phyloP scores from a whole-genome alignment of 2,113 vertebrate genomes.

The Boleophthalmus pectinirostris region DNA sequence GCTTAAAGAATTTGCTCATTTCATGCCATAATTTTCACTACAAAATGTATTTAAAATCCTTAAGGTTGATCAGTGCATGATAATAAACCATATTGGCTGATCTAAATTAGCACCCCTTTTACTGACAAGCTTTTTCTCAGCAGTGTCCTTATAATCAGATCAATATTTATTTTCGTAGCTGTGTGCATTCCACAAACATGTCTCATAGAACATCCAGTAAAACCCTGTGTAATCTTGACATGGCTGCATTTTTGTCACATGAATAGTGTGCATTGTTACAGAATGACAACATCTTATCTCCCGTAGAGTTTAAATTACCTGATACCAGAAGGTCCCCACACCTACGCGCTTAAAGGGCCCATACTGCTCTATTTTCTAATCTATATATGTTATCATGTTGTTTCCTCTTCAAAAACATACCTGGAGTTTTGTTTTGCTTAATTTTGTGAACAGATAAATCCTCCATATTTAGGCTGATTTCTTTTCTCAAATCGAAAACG shows the following conservation, averaged over 20 bases:
- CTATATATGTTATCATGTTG: too few species aligned
- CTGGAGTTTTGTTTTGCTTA: too few species aligned
- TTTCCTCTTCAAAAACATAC: too few species aligned
- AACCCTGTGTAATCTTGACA: constrained; percentile 11
- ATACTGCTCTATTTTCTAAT: neutral
- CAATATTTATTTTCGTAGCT: constrained; percentile 2
- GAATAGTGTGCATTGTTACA: neutral
- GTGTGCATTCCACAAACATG: constrained; percentile 28
- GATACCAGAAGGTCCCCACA: constrained; percentile 29
- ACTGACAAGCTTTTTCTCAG: neutral
- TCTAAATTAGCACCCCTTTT: neutral
- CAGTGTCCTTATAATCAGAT: constrained; percentile 16
- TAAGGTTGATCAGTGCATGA: neutral
- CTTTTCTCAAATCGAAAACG: too few species aligned
- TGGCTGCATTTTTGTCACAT: constrained; percentile 39
- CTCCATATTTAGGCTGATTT: too few species aligned
- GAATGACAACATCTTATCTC: constrained; percentile 38
- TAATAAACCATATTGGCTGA: neutral
- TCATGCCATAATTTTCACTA: neutral
- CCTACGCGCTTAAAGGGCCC: constrained; percentile 2
- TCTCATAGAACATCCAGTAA: neutral
- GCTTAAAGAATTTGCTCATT: neutral
- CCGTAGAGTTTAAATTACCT: neutral
- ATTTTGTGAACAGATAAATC: too few species aligned
- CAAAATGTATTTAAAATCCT: neutral